Evolutionary conservation across 1,140 invertebrate genomes (phyloP), one percentile per base, ranked within the genome.

Genomic region (Papilio machaon): DNA sequence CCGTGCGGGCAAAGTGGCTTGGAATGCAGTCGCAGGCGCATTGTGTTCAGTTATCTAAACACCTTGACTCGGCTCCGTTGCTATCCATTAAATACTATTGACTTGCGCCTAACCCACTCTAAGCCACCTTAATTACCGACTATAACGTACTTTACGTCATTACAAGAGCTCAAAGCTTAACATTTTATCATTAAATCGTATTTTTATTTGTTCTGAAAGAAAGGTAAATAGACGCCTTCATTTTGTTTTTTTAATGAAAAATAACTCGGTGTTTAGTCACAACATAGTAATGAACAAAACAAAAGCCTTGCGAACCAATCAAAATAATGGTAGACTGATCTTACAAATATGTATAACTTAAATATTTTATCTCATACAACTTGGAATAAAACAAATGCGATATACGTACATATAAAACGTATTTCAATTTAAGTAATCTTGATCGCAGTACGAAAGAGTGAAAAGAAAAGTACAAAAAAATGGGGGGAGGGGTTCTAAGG

Each of bases 41-140:
- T 90, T 91, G 85, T 87, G 88, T 91, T 90, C 88, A 86, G 87
- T 90, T 90, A 89, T 91, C 89, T 91, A 90, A 91, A 91, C 85
- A 91, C 81, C 81, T 84, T 80, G 83, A 83, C 81, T 84, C 80
- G 83, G 82, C 85, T 82, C 80, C 30, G 67, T 81, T 80, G 60
- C 80, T 79, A 67, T 78, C 75, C 80, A 81, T 80, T 82, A 80
- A 85, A 86, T 81, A 84, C 81, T 85, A 82, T 80, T 84, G 83
- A 76, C 74, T 75, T 19, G 73, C 58, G 46, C 23, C 43, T 19
- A 70, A 70, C 11, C 11, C 43, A 46, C 73, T 49, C 73, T 76
- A 52, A 76, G 74, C 46, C 47, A 52, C 74, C 74, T 76, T 76
- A 76, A 76, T 54, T 76, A 52, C 74, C 3, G 4, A 11, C 74